phyloP scores from a whole-genome alignment of 2,888 invertebrate genomes.

The Xestia sexstrigata region DNA sequence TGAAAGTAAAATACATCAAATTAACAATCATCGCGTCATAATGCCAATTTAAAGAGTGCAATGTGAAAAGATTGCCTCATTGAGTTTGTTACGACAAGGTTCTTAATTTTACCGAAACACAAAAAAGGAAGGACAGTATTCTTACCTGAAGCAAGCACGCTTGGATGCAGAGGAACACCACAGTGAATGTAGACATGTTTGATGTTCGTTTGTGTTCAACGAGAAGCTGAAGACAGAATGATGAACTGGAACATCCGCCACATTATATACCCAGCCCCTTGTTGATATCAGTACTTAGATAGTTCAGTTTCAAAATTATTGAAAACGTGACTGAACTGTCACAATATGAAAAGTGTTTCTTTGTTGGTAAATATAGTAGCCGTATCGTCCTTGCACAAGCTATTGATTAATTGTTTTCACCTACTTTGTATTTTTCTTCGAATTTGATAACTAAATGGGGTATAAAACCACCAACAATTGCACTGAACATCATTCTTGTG shows the following conservation, averaged over 20 bases:
- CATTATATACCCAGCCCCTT: conserved; percentile 18
- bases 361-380: neutral
- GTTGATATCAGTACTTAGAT: neutral
- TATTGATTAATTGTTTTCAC: neutral
- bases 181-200: conserved; percentile 69
- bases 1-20: neutral
- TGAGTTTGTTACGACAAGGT: too few species aligned
- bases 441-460: neutral
- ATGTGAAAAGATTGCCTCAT: too few species aligned
- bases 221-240: conserved; percentile 44
- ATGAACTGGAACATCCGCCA: neutral
- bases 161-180: conserved; percentile 70
- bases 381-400: neutral
- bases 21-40: neutral
- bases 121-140: neutral
- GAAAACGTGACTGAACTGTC: conserved; percentile 18
- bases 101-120: neutral
- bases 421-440: neutral
- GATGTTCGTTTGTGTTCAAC: conserved; percentile 32
- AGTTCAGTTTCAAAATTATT: neutral
- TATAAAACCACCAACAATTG: conserved; percentile 11
- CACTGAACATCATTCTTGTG: conserved; percentile 34
- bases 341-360: neutral
- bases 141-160: conserved; percentile 69
- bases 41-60: too few species aligned